A percentile compares a stretch with the other conserved stretches of the same genome.
Conservation (phyloP, 2,888 invertebrate genomes). For the Junonia oenone region DNA sequence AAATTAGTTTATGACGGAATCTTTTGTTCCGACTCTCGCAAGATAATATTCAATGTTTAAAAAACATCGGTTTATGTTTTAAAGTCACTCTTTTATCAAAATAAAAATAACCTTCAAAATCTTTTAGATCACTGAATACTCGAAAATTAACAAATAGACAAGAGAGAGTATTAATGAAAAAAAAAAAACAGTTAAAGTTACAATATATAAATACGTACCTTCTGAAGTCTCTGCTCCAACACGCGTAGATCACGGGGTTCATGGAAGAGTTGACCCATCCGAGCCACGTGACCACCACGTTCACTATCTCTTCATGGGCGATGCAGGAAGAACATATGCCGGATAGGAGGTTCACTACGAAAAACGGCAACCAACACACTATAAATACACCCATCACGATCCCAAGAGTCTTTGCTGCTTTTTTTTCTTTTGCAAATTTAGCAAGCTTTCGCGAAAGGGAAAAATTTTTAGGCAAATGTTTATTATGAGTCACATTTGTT, state of each 20-base stretch:
- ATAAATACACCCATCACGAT: slow-evolving; percentile 98
- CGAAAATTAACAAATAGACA: no score
- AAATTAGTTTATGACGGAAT: no score
- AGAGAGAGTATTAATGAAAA: no score
- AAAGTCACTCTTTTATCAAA: no score
- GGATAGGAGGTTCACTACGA: slow-evolving; percentile 94
- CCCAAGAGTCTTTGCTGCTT: slow-evolving; percentile 97
- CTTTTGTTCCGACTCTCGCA: no score
- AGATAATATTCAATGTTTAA: no score
- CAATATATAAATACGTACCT: slow-evolving; percentile 82
- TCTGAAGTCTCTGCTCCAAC: slow-evolving; percentile 97
- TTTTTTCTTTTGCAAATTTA: slow-evolving; percentile 97
- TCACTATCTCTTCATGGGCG: slow-evolving; percentile 91
- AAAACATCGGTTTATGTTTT: no score
- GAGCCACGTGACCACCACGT: slow-evolving; percentile 94
- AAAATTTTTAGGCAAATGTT: slow-evolving; percentile 91
- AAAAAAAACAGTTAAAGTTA: no score
- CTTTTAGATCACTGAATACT: no score
- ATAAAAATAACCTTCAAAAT: no score
- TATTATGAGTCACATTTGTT: slow-evolving; percentile 78
- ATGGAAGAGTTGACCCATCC: slow-evolving; percentile 97
- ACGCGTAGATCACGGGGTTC: slow-evolving; percentile 99
- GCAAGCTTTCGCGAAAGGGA: slow-evolving; percentile 95
- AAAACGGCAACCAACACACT: slow-evolving; percentile 98
- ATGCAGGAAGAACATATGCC: slow-evolving; percentile 94